Evolutionary conservation across 2,797 vertebrate genomes (phyloP), one percentile per base, ranked within the genome.

Genomic region (Pogoniulus pusillus): DNA sequence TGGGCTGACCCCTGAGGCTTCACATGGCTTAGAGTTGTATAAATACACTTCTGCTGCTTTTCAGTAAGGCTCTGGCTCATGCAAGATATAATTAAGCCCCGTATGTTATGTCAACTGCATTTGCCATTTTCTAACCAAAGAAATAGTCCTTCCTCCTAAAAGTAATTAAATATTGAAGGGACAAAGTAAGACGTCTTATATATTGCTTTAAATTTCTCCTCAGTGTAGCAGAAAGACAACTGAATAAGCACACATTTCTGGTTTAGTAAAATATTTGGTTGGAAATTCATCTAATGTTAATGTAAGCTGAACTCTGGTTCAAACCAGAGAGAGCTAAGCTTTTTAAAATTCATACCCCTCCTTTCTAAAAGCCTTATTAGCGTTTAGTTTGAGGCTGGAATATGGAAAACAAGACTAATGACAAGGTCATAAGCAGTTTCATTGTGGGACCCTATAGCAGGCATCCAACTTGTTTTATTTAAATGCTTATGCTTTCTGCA

Each of bases 331-430:
- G 73, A 10, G 65, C 85, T 91, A 90, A 89, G 95, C 94, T 94
- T 95, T 96, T 95, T 94, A 94, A 96, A 95, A 96, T 96, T 93
- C 96, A 94, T 93, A 91, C 93, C 83, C 78, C 32, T 95, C 39
- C 68, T 94, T 94, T 87, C 92, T 94, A 95, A 96, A 96, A 96
- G 91, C 92, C 94, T 95, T 96, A 93, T 95, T 94, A 96, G 89
- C 74, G 87, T 90, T 63, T 90, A 87, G 95, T 96, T 96, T 85
- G 89, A 95, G 94, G 92, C 94, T 90, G 68, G 69, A 91, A 78
- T 85, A 84, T 2, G 0, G 62, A 87, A 97, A 95, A 94, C 89
- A 94, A 93, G 85, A 93, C 81, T 96, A 96, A 96, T 96, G 96
- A 92, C 94, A 96, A 96, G 95, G 95, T 96, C 94, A 93, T 54